Conservation (phyloP, 2,797 vertebrate species). For the Melanotaenia maccullochi region DNA sequence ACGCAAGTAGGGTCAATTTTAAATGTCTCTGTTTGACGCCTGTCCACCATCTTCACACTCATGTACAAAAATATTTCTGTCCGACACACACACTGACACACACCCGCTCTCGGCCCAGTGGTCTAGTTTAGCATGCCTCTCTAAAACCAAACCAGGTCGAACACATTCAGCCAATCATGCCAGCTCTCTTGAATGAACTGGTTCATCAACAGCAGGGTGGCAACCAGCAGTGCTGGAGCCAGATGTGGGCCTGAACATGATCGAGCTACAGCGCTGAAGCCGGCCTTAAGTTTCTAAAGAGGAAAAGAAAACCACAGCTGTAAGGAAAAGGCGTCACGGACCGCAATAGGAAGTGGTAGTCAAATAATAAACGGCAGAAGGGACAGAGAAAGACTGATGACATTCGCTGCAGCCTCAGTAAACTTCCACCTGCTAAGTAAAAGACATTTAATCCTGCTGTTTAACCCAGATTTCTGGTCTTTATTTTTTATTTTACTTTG, state of each 20-base stretch:
- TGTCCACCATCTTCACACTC: not conserved
- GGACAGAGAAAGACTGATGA: conserved; percentile 13
- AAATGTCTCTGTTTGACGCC: not conserved
- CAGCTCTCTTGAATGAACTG: conserved; percentile 62
- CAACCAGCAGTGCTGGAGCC: conserved; percentile 1
- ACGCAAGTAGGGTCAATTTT: not conserved
- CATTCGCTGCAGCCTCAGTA: not conserved
- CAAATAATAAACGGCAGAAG: conserved; percentile 37
- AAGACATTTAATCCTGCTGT: not conserved
- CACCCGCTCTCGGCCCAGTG: conserved; percentile 30
- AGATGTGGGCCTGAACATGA: not conserved
- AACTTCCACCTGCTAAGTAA: not conserved
- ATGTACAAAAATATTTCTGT: not conserved
- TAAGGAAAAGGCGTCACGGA: conserved; percentile 17
- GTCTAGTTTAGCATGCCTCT: conserved; percentile 55
- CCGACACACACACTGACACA: not conserved
- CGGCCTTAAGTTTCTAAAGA: not conserved
- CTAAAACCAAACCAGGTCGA: conserved; percentile 72
- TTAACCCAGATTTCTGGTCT: not conserved
- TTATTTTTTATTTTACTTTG: conserved; percentile 1
- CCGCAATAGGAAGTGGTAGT: conserved; percentile 56
- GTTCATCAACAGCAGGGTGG: conserved; percentile 46
- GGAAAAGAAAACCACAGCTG: conserved; percentile 23
- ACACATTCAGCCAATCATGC: conserved; percentile 48
- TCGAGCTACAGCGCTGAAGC: not conserved